Evolutionary conservation across 2,113 vertebrate genomes (phyloP), one percentile per base, ranked within the genome.

Genomic region (Scomber japonicus): DNA sequence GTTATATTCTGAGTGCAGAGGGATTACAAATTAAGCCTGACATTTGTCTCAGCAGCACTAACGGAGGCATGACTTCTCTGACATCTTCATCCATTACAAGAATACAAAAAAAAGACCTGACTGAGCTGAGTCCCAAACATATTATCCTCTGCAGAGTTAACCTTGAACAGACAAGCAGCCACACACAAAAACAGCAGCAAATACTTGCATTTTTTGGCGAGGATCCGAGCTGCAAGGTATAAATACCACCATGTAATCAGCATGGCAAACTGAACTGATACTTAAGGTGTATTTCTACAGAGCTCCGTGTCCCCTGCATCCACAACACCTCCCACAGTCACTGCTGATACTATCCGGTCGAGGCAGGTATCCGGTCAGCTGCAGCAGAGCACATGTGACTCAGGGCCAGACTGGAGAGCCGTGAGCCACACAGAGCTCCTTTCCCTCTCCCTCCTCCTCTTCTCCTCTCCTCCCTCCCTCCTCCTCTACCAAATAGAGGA

Each of bases 191-290:
- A 65, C 40, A 79, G 59, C 66, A 78, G 77, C 57, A 67, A 63
- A 91, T 91, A 94, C 94, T 95, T 94, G 92, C 94, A 87, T 91
- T 94, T 78, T 67, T 84, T 59, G 57, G 71, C 86, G 88, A 94
- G 60, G 90, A 85, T 91, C 82, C 90, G 91, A 60, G 84, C 91
- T 75, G 90, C 75, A 45, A 95, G 80, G 88, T 94, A 95, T 59
- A 95, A 79, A 89, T 88, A 93, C 94, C 94, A 95, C 72, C 90
- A 93, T 75, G 86, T 93, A 69, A 94, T 85, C 62, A 95, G 80
- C 94, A 95, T 95, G 92, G 83, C 89, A 83, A 49, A 59, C 74
- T 79, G 61, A 79, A 16, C 19, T 45, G 76, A 84, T 59, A 81
- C 56, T 83, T 83, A 78, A 56, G 70, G 64, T 40, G 71, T 78